A percentile compares a stretch with the other conserved stretches of the same genome.
Evolutionary conservation across 2,888 invertebrate genomes (phyloP).

Genomic region (Calliphora vomitoria): DNA sequence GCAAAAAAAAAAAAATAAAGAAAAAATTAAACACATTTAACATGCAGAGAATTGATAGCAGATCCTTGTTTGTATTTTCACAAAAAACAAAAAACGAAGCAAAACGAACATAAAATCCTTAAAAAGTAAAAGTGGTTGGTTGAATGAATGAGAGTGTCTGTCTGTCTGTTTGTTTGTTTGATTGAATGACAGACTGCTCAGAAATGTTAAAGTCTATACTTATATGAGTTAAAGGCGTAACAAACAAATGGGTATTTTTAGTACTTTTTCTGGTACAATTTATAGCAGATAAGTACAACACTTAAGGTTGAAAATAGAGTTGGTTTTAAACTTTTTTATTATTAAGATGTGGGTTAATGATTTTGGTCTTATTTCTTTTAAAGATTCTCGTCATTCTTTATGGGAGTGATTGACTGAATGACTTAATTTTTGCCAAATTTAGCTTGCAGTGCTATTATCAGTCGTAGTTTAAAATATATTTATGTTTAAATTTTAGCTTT

Average conservation of each 20-base stretch:
- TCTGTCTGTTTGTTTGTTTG: not conserved
- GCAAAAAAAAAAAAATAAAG: too few species aligned
- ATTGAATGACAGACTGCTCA: not conserved
- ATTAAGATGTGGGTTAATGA: too few species aligned
- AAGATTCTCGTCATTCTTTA: too few species aligned
- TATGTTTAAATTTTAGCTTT: too few species aligned
- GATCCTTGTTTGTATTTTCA: conserved; percentile 18
- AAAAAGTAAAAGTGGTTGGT: conserved; percentile 60
- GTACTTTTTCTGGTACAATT: not conserved
- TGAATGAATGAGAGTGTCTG: not conserved
- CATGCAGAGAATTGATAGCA: conserved; percentile 26
- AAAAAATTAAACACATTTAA: conserved; percentile 22
- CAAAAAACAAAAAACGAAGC: not conserved
- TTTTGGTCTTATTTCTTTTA: too few species aligned
- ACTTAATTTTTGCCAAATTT: too few species aligned
- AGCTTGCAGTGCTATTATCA: too few species aligned
- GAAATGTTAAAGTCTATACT: not conserved
- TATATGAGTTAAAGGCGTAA: not conserved
- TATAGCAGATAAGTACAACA: not conserved
- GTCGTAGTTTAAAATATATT: too few species aligned
- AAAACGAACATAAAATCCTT: conserved; percentile 9
- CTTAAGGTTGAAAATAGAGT: too few species aligned
- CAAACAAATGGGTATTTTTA: not conserved
- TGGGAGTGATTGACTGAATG: too few species aligned
- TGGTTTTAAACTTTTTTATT: too few species aligned